Conservation (phyloP, 2,888 invertebrate species). For the Sabellastarte sp. region DNA sequence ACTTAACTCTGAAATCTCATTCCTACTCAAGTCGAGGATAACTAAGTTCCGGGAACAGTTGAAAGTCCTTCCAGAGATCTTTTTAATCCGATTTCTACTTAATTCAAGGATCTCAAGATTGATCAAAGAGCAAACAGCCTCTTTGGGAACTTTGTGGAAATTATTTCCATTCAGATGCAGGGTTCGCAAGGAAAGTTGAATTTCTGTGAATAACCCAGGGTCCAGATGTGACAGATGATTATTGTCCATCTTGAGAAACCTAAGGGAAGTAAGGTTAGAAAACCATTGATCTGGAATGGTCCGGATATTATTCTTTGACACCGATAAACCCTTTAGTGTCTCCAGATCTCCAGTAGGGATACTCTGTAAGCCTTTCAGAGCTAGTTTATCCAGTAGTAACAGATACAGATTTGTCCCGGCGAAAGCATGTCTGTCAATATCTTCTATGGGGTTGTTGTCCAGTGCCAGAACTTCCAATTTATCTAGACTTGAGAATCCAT, state of each 20-base stretch:
- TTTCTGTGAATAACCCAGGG: slow-evolving; percentile 8
- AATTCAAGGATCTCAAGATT: slow-evolving; percentile 17
- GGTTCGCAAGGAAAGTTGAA: slow-evolving; percentile 12
- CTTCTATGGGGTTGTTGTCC: slow-evolving; percentile 26
- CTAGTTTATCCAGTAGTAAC: slow-evolving; percentile 17
- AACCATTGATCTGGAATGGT: slow-evolving; percentile 25
- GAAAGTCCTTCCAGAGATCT: slow-evolving; percentile 12
- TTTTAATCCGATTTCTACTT: slow-evolving; percentile 17
- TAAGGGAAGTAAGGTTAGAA: slow-evolving; percentile 9
- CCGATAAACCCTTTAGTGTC: slow-evolving; percentile 17
- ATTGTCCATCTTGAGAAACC: slow-evolving; percentile 19
- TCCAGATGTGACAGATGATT: slow-evolving; percentile 16
- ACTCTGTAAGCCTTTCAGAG: slow-evolving; percentile 11
- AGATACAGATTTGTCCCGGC: slow-evolving; percentile 22
- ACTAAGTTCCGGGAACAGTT: slow-evolving; percentile 11
- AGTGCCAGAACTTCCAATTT: slow-evolving; percentile 24
- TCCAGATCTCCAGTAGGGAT: slow-evolving; percentile 18
- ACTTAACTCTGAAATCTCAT: slow-evolving; percentile 18
- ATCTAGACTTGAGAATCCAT: slow-evolving; percentile 16
- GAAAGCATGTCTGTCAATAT: slow-evolving; percentile 14
- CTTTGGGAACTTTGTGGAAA: slow-evolving; percentile 8
- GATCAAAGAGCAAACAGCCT: slow-evolving; percentile 7
- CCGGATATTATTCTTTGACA: slow-evolving; percentile 13
- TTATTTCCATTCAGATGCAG: slow-evolving; percentile 19
- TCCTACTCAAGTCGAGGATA: slow-evolving; percentile 20